Base-by-base conservation (phyloP, 1,140 invertebrate species). In the Tachypleus tridentatus region DNA sequence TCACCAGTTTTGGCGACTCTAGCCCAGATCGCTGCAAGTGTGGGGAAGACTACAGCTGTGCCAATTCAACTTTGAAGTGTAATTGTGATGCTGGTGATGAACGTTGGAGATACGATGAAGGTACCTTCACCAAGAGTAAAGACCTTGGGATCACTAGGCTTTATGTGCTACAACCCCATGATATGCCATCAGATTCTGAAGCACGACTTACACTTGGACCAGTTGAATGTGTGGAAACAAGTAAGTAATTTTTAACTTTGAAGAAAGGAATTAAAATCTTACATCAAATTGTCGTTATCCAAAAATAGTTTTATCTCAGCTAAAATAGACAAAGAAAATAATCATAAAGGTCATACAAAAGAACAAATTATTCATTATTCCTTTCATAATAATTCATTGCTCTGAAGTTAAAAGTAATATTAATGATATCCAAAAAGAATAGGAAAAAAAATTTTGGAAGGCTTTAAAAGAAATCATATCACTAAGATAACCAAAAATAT, bases 171-270 rank as follows among this genome's bases (percentile, higher is more conserved):
- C 91, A 93, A 72, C 89, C 93, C 72, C 85, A 86, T 67, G 85
- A 91, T 74, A 78, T 92, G 60, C 83, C 86, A 62, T 82, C 85
- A 66, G 86, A 91, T 74, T 88, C 90, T 1, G 84, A 87, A 66
- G 92, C 88, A 3, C 81, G 89, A 69, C 88, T 97, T 7, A 93
- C 89, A 2, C 77, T 96, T 9, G 92, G 92, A 4, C 89, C 91
- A 8, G 78, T 96, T 60, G 88, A 93, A 76, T 96, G 93, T 77
- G 91, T 94, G 58, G 92, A 95, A 82, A 93, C 90, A 64, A 93
- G 92, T 94, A 79, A 83, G 84, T 79, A 65, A 62, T 58, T 57
- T 10, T 57, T 66, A 59, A 56, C 8, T 66, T 68, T 57, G 51
- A 29, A 29, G 29, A 29, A 29, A 29, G 29, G 29, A 29, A 29